phyloP scores from a whole-genome alignment of 1,140 invertebrate species.

The Pachyrhynchus sulphureomaculatus region DNA sequence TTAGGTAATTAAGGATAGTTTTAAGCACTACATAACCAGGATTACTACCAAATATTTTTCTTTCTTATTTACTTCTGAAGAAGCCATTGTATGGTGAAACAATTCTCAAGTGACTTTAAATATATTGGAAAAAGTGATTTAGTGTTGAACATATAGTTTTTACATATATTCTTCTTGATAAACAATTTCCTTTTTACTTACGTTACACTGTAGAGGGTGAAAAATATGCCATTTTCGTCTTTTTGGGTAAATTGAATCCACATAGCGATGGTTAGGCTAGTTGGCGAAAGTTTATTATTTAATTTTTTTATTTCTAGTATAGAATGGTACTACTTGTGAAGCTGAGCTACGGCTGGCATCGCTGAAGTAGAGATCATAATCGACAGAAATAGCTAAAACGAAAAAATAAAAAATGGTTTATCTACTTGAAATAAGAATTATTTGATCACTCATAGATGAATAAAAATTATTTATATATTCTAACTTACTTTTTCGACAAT shows the following conservation, averaged over 20 bases:
- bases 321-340: conserved; percentile 87
- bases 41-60: too few species aligned
- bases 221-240: conserved; percentile 89
- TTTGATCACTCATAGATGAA: too few species aligned
- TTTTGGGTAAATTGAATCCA: conserved; percentile 94
- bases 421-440: not conserved
- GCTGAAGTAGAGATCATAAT: conserved; percentile 94
- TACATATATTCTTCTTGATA: not conserved
- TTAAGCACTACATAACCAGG: too few species aligned
- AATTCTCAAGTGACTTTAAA: too few species aligned
- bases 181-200: conserved; percentile 50
- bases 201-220: conserved; percentile 86
- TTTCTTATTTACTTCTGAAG: too few species aligned
- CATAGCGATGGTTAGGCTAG: conserved; percentile 85
- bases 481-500: conserved; percentile 87
- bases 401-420: not conserved
- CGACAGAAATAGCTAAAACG: conserved; percentile 84
- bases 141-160: not conserved
- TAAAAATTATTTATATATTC: too few species aligned
- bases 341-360: conserved; percentile 86
- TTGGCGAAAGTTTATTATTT: too few species aligned
- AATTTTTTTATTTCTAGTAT: too few species aligned
- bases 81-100: too few species aligned
- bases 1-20: too few species aligned
- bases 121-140: too few species aligned